Evolutionary conservation across 2,113 vertebrate species (phyloP), one percentile per base, ranked within the genome.

Genomic region (Trematomus loennbergii): DNA sequence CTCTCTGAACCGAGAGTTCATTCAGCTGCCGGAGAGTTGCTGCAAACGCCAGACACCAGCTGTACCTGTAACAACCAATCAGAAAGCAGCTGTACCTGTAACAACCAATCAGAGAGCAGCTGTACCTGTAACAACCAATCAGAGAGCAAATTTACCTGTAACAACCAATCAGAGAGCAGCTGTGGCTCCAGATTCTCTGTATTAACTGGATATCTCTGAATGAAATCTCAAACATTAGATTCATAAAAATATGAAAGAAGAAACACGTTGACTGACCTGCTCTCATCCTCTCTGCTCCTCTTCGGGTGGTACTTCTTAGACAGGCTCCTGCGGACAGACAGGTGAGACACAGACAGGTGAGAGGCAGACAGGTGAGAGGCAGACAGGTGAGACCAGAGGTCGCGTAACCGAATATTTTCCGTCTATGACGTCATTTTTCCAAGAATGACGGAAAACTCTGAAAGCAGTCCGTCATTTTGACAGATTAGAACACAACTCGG

Each of bases 301-400:
- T 99, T 99, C 5, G 96, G 97, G 52, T 98, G 97, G 75, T 97
- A 99, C 91, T 99, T 99, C 95, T 99, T 99, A 0, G 98, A 97
- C 77, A 99, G 96, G 71, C 96, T 99, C 94, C 98, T 99, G 72
- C 22, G 82, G 57, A 72, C 9, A 76, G 22, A 83, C 54, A 79
- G 60, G 12, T 3, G 20, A 36, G 6, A 36, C 12, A 49, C 49
- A 50, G 5, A 50, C 36, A 36, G n/a, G n/a, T 43, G 7, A 75
- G 10, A 70, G 1, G 60, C 7, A 33, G 53, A 22, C n/a, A 20
- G 53, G 29, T 22, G 43, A 11, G 20, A 55, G 43, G 65, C 4
- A 12, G 2, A 50, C 22, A 50, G 12, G 18, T 58, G 5, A 20
- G n/a, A n/a, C n/a, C n/a, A n/a, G n/a, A n/a, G n/a, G n/a, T n/a